Evolutionary conservation across 2,113 vertebrate genomes (phyloP).

Genomic region (Pelobates fuscus): DNA sequence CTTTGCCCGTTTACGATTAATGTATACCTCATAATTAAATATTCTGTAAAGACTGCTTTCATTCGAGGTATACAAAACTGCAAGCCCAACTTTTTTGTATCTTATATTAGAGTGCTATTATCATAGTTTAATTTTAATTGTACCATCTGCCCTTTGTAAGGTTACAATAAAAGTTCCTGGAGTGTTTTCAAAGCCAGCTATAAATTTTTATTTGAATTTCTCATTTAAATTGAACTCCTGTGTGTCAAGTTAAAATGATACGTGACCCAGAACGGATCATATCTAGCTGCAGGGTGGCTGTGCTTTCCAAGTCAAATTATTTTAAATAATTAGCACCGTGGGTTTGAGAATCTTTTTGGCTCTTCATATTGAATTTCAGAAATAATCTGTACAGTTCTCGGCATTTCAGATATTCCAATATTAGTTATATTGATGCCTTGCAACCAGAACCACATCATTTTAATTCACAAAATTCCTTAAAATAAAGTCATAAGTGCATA

Average conservation of each 20-base stretch:
- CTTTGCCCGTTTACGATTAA: slow-evolving; percentile 17
- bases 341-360: too few species aligned
- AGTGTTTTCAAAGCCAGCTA: not conserved
- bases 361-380: too few species aligned
- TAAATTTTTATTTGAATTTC: slow-evolving; percentile 1
- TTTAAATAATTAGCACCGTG: too few species aligned
- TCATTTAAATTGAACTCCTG: not conserved
- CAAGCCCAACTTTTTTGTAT: not conserved
- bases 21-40: not conserved
- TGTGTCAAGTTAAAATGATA: not conserved
- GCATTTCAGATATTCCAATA: too few species aligned
- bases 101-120: not conserved
- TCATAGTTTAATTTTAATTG: slow-evolving; percentile 7
- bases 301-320: too few species aligned
- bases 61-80: not conserved
- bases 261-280: too few species aligned
- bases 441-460: too few species aligned
- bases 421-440: too few species aligned
- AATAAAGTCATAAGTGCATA: too few species aligned
- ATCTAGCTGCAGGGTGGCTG: too few species aligned
- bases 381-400: too few species aligned
- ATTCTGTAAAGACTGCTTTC: slow-evolving; percentile 5
- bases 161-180: not conserved
- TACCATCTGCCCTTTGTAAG: slow-evolving; percentile 2
- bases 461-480: too few species aligned